Conservation (phyloP, 2,888 invertebrate genomes). For the Dromius quadrimaculatus region DNA sequence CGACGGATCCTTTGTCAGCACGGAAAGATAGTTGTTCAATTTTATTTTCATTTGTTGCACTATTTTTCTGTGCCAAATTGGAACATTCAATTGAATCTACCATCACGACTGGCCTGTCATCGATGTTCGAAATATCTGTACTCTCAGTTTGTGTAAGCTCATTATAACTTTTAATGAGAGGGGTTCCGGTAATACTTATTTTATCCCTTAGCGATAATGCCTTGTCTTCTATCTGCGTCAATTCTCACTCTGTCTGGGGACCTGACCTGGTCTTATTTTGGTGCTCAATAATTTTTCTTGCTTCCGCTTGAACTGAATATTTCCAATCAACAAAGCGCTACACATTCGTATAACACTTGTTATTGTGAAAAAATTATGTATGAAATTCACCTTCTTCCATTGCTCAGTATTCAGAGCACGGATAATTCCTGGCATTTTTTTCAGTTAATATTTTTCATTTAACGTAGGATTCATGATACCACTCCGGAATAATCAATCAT, state of each 20-base stretch:
- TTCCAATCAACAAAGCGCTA: not conserved
- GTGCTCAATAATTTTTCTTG: not conserved
- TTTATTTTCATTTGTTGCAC: no score
- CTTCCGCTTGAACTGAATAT: not conserved
- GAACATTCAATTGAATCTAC: no score
- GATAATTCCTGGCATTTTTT: slow-evolving; percentile 47
- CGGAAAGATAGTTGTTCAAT: no score
- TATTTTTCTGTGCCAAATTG: no score
- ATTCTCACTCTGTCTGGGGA: not conserved
- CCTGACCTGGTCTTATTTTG: not conserved
- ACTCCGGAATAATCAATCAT: slow-evolving; percentile 39
- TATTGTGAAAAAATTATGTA: not conserved
- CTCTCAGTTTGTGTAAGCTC: not conserved
- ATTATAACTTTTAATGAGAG: not conserved
- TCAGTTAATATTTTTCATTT: slow-evolving; percentile 31
- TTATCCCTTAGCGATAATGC: not conserved
- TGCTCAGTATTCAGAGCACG: slow-evolving; percentile 34
- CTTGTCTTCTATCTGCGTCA: not conserved
- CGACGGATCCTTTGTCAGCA: no score
- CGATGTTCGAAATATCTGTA: not conserved
- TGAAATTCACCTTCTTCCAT: slow-evolving; percentile 45
- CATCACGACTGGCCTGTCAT: no score
- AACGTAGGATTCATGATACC: slow-evolving; percentile 43
- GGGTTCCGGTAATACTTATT: not conserved
- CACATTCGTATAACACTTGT: not conserved